A percentile compares a stretch with the other conserved stretches of the same genome.
phyloP scores from a whole-genome alignment of 2,113 vertebrate species.

The Pelvicachromis taeniatus region DNA sequence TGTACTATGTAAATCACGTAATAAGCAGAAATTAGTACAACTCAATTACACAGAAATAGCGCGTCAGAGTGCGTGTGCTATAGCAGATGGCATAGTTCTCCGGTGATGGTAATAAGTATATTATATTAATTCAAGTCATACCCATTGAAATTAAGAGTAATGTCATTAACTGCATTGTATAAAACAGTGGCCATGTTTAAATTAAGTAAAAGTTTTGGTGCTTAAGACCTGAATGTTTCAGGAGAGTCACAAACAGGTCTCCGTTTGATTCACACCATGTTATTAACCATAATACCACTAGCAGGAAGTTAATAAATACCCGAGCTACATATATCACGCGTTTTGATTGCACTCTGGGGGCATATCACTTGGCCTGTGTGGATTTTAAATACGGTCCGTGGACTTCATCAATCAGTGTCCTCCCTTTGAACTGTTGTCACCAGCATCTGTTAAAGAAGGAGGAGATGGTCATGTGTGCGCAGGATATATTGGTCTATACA shows the following conservation, averaged over 20 bases:
- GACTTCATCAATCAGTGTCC: slow-evolving; percentile 9
- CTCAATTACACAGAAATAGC: background rate
- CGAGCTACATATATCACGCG: slow-evolving; percentile 18
- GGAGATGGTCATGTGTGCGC: background rate
- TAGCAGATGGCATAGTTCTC: background rate
- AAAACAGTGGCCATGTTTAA: background rate
- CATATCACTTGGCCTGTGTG: slow-evolving; percentile 1
- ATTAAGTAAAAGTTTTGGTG: background rate
- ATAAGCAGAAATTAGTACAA: background rate
- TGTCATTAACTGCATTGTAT: background rate
- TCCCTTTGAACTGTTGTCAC: background rate
- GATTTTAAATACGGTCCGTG: slow-evolving; percentile 16
- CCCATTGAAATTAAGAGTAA: background rate
- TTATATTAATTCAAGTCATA: background rate
- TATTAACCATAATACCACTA: background rate
- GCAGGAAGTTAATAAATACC: slow-evolving; percentile 39
- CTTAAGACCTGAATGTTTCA: background rate
- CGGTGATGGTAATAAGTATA: background rate
- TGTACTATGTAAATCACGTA: background rate
- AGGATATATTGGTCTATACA: background rate
- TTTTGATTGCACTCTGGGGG: slow-evolving; percentile 40
- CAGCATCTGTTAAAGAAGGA: background rate
- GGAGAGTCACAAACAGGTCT: background rate
- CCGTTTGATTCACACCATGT: background rate
- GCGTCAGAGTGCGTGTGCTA: background rate